Base-by-base conservation (phyloP, 2,888 invertebrate genomes). In the Panopea generosa region DNA sequence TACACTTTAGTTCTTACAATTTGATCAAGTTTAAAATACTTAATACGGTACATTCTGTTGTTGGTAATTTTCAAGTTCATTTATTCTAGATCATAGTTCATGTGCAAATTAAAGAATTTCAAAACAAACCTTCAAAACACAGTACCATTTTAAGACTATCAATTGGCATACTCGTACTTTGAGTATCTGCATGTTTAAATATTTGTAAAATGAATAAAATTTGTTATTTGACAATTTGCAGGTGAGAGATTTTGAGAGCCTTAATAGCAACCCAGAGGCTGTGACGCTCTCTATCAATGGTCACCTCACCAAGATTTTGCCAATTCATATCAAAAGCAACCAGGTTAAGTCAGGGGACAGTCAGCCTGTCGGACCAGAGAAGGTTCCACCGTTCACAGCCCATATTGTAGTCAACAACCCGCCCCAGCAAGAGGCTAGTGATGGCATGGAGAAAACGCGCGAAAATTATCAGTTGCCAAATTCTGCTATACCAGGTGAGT, bases 401-500 rank as follows among this genome's bases (percentile, higher is more conserved):
- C 63, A 62, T 57, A 49, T 67, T 11, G 27, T 49, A 16, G 27
- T 60, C 33, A 33, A 33, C 33, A 4, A 33, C 33, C 33, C 33
- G 4, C 33, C 33, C 4, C 33, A 33, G 33, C 33, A 33, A 33
- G 33, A 33, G 4, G 33, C 33, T 11, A 33, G 33, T 33, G 69
- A 67, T 60, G 67, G 66, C 18, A 38, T 33, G 7, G 63, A 59
- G 24, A 70, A 55, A 52, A 61, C 53, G 50, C 27, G 59, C 14
- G 78, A 80, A 24, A 60, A 75, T 24, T 47, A 56, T 24, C 83
- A 84, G 63, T 66, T 84, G 2, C 79, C 82, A 14, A 84, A 84
- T 57, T 50, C 53, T 3, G 77, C 76, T 52, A 47, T 86, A 14
- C 86, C 86, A 71, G 84, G 86, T 86, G 50, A 29, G 26, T 33